These are phyloP conservation scores for Drosophila truncata DNA, from an alignment of 1,140 invertebrate genomes.

Conservation along the genomic window DNA sequence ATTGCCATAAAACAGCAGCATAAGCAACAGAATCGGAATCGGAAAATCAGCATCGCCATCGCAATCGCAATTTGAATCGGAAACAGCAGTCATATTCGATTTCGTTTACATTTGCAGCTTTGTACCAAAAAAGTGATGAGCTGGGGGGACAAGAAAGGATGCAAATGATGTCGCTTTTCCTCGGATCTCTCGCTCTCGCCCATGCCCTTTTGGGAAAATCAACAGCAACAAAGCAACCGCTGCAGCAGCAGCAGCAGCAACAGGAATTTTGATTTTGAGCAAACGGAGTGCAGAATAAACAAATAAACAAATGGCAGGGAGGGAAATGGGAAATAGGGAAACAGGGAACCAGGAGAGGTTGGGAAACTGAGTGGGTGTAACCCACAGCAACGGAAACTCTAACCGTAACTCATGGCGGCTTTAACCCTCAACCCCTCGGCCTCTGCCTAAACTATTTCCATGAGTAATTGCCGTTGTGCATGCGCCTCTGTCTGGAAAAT, in stretches of 20 bases:
- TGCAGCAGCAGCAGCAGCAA: slow-evolving; percentile 31
- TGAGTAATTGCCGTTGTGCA: slow-evolving; percentile 78
- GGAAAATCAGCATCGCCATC: slow-evolving; percentile 25
- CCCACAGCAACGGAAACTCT: slow-evolving; percentile 47
- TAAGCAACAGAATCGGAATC: slow-evolving; percentile 38
- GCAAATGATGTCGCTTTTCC: slow-evolving; percentile 31
- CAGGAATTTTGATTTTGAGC: slow-evolving; percentile 67
- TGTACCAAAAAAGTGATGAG: slow-evolving; percentile 28
- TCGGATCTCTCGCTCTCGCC: not conserved
- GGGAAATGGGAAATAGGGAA: not conserved
- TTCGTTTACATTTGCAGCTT: slow-evolving; percentile 45
- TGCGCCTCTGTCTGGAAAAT: slow-evolving; percentile 49
- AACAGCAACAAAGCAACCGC: slow-evolving; percentile 38
- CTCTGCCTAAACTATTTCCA: slow-evolving; percentile 43
- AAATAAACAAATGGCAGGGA: slow-evolving; percentile 59
- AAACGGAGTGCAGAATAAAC: slow-evolving; percentile 61
- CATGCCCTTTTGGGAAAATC: slow-evolving; percentile 27
- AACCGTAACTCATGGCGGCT: slow-evolving; percentile 48
- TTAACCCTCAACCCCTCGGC: not conserved
- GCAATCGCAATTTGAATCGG: slow-evolving; percentile 27
- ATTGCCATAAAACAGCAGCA: slow-evolving; percentile 37
- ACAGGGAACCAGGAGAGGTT: no score
- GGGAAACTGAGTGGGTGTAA: slow-evolving; percentile 7
- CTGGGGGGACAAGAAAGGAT: slow-evolving; percentile 4
- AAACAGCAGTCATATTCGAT: slow-evolving; percentile 47